These are phyloP conservation scores for Caenorhabditis afra DNA, from an alignment of 2,888 invertebrate genomes.

Conservation along the genomic window DNA sequence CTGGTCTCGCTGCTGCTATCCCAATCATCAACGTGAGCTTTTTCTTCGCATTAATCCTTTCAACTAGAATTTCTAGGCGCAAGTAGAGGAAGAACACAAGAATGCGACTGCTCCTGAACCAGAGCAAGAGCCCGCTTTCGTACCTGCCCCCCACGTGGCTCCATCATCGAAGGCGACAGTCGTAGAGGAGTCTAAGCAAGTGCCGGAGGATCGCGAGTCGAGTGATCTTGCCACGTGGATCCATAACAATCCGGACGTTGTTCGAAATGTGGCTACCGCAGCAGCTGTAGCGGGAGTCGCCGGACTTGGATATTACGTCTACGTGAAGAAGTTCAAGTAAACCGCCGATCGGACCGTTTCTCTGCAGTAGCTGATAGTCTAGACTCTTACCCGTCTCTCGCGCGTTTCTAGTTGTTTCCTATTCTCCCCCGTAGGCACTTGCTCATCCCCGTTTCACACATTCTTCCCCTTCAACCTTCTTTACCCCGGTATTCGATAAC, in stretches of 20 bases:
- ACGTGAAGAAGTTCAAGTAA: constrained; percentile 56
- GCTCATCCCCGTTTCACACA: constrained; percentile 35
- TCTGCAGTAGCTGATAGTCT: constrained; percentile 21
- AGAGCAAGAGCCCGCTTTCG: constrained; percentile 36
- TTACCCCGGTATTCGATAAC: constrained; percentile 36
- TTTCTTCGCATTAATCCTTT: constrained; percentile 6
- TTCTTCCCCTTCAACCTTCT: constrained; percentile 13
- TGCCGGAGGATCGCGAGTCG: constrained; percentile 49
- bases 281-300: constrained; percentile 62
- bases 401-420: constrained; percentile 1
- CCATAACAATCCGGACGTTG: constrained; percentile 55
- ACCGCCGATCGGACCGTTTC: neutral
- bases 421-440: constrained; percentile 8
- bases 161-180: constrained; percentile 54
- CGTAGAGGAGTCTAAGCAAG: constrained; percentile 57
- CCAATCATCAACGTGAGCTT: constrained; percentile 47
- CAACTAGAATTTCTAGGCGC: constrained; percentile 31
- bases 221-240: constrained; percentile 57
- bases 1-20: constrained; percentile 58
- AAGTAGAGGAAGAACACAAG: constrained; percentile 54
- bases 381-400: constrained; percentile 3
- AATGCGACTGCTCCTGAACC: constrained; percentile 28
- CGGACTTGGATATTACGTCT: constrained; percentile 64
- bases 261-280: constrained; percentile 56
- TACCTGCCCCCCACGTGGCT: constrained; percentile 21